Evolutionary conservation across 2,113 vertebrate species (phyloP), one percentile per base, ranked within the genome.

Genomic region (Mesembrinibis cayennensis): DNA sequence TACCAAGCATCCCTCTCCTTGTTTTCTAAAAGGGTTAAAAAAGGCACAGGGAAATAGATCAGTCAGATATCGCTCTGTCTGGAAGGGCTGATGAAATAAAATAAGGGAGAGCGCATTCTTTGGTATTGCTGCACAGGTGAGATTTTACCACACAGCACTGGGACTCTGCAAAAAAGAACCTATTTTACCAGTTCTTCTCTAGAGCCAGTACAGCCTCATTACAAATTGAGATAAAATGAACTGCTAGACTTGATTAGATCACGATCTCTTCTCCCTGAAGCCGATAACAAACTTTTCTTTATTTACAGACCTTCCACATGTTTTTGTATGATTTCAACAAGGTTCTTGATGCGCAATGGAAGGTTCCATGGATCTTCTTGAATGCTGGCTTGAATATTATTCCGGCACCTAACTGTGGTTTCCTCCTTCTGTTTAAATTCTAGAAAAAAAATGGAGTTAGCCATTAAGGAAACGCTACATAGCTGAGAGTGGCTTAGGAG

Each of bases 291-390:
- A 44, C 3, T 14, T 16, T 16, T 61, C 44, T 10, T 32, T 32
- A 62, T 72, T 67, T 96, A 95, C 99, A 95, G n/a, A 99, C 99
- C 99, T 89, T 99, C 99, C 66, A 99, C 99, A 0, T 99, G 98
- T 98, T 98, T 99, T 96, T 99, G 99, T 94, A 99, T 99, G 87
- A 98, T 99, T 96, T 99, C 99, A 96, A 99, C 99, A 79, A 99
- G 98, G 30, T 98, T 99, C 97, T 98, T 99, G 97, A 99, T 99
- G 38, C 99, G 99, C 95, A 82, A 96, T 21, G 99, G 99, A 49
- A 99, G 99, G 98, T 99, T 99, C 99, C 99, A 99, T 34, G 99
- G 99, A 97, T 99, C 99, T 97, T 99, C 99, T 94, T 99, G 99
- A 97, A 99, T 99, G 96, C 99, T 99, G 96, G 99, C 99, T 97